Percentiles rank a stretch among this genome's conserved stretches.
phyloP scores from a whole-genome alignment of 1,140 invertebrate genomes.

The Drosophila azteca region DNA sequence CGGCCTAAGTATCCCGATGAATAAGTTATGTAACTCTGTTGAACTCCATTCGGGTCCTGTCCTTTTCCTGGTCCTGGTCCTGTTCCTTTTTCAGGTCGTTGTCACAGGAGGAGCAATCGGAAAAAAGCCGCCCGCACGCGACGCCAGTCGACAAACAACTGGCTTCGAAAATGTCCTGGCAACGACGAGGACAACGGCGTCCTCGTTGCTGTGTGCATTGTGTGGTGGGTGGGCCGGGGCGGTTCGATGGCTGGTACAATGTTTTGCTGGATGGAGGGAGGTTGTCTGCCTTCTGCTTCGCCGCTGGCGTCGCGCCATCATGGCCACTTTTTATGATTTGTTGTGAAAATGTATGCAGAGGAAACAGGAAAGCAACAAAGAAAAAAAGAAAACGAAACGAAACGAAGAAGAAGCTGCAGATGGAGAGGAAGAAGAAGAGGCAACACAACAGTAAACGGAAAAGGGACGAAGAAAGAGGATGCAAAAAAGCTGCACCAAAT shows the following conservation, averaged over 20 bases:
- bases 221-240: conserved; percentile 33
- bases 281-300: conserved; percentile 7
- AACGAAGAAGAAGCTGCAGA: background rate
- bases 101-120: conserved; percentile 16
- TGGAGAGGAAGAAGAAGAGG: too few species aligned
- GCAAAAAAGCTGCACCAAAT: conserved; percentile 65
- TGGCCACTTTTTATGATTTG: conserved; percentile 77
- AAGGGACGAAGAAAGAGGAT: conserved; percentile 21
- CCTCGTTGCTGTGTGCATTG: conserved; percentile 33
- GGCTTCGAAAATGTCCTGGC: conserved; percentile 60
- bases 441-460: conserved; percentile 2
- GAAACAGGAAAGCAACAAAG: conserved; percentile 69
- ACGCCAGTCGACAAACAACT: conserved; percentile 79
- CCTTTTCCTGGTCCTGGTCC: conserved; percentile 10
- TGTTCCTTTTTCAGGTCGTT: conserved; percentile 3
- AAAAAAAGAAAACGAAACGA: conserved; percentile 33
- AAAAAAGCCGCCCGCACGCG: conserved; percentile 65
- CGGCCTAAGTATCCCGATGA: conserved; percentile 8
- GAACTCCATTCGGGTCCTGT: conserved; percentile 16
- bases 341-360: conserved; percentile 76
- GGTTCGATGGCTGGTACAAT: conserved; percentile 34
- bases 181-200: conserved; percentile 53
- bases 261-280: background rate
- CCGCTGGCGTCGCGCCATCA: conserved; percentile 46
- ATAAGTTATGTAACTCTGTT: conserved; percentile 58